Base-by-base conservation (phyloP, 2,888 invertebrate species). In the Pseudoips prasinana region DNA sequence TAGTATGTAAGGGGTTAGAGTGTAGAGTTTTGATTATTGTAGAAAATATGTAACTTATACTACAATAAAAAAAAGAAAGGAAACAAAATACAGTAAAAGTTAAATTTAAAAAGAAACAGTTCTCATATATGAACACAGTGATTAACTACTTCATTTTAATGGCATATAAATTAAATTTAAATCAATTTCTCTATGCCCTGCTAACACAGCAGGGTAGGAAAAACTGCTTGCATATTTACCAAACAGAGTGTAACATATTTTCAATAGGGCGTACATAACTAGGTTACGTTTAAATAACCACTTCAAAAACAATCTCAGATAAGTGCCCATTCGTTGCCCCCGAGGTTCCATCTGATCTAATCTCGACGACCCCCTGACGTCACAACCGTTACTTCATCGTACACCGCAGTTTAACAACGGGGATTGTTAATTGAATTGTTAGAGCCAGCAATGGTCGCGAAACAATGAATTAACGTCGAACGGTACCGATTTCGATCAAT, bases 241-340 rank as follows among this genome's bases (percentile, higher is more conserved):
- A 9, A 30, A 1, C 39, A 7, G 32, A 30, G 28, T 19, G 35
- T 10, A 29, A 42, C 40, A 42, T 45, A 31, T 39, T 44, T 28
- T 42, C 42, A 51, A 52, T 40, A 36, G 46, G 33, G 40, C 42
- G 43, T 26, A 35, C 27, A 46, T 73, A 73, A 78, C 58, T 59
- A 38, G 39, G 64, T 75, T 72, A 71, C 58, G 56, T 64, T 60
- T 61, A 59, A 73, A 77, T 72, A 75, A 75, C 73, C 70, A 74
- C 76, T 77, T 69, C 66, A 76, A 73, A 81, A 74, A 73, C 78
- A 77, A 80, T 79, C 72, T 74, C 59, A 51, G 65, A 65, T 70
- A 73, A 77, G 75, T 64, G 53, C 58, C 55, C 44, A n/a, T 58
- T 59, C 49, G 38, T 40, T 58, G 59, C 62, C 60, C 67, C 47